A percentile compares a stretch with the other conserved stretches of the same genome.
Evolutionary conservation across 2,113 vertebrate genomes (phyloP).

Genomic region (Anoura caudifer): DNA sequence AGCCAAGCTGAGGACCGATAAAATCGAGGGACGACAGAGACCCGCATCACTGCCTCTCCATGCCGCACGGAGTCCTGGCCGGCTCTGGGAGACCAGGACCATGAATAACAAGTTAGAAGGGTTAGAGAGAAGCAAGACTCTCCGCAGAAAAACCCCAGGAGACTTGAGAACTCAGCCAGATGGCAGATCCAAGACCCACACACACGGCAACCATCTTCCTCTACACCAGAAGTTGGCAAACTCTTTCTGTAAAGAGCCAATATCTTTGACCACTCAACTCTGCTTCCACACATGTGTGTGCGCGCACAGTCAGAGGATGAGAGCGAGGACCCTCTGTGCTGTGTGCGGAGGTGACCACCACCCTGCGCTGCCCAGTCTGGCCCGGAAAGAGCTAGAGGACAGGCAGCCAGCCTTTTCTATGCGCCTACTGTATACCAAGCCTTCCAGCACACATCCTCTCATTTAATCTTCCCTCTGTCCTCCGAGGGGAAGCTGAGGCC

Average conservation of each 20-base stretch:
- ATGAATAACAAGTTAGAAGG: neutral
- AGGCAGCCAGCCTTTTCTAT: neutral
- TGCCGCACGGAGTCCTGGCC: neutral
- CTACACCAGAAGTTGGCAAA: neutral
- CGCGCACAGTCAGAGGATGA: fast-evolving
- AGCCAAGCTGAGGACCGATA: neutral
- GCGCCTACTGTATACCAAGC: no score
- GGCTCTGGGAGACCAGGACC: neutral
- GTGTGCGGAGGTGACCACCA: fast-evolving
- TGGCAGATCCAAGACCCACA: neutral
- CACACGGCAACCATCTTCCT: fast-evolving
- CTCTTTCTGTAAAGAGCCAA: neutral
- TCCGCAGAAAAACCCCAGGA: neutral
- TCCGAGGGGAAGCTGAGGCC: neutral
- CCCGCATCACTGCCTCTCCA: neutral
- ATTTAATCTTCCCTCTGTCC: neutral
- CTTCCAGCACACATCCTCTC: neutral
- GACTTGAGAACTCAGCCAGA: neutral
- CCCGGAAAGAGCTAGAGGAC: neutral
- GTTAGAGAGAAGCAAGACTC: neutral
- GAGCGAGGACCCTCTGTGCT: neutral
- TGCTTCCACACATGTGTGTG: neutral
- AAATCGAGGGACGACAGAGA: neutral
- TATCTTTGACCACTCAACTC: neutral
- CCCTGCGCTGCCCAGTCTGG: neutral